These are phyloP conservation scores for Hippoglossus stenolepis DNA, from an alignment of 2,113 vertebrate species.

Conservation along the genomic window DNA sequence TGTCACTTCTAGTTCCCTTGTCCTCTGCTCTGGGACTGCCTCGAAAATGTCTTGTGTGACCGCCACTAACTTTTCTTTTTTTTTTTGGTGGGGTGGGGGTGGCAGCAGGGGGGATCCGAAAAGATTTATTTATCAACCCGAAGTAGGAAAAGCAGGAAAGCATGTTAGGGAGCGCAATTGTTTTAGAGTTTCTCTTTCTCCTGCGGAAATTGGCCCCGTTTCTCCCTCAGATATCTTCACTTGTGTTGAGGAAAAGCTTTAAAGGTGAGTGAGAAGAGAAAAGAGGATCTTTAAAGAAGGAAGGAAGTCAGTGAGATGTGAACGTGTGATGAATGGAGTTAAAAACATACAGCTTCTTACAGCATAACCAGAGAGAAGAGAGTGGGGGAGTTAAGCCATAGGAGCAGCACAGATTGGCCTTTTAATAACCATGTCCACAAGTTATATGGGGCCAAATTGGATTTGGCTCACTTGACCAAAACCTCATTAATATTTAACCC, in stretches of 20 bases:
- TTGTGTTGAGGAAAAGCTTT: slow-evolving; percentile 45
- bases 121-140: slow-evolving; percentile 71
- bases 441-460: slow-evolving; percentile 74
- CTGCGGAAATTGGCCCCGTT: slow-evolving; percentile 50
- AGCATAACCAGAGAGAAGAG: slow-evolving; percentile 34
- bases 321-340: slow-evolving; percentile 62
- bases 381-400: slow-evolving; percentile 46
- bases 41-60: slow-evolving; percentile 79
- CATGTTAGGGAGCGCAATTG: slow-evolving; percentile 55
- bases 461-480: slow-evolving; percentile 80
- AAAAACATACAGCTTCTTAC: slow-evolving; percentile 60
- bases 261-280: slow-evolving; percentile 47
- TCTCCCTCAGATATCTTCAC: slow-evolving; percentile 56
- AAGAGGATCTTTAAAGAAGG: slow-evolving; percentile 42
- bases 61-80: slow-evolving; percentile 71
- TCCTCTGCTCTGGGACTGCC: slow-evolving; percentile 75
- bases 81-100: not conserved
- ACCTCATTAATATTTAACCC: slow-evolving; percentile 77
- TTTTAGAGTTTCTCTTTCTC: slow-evolving; percentile 61
- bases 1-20: slow-evolving; percentile 84
- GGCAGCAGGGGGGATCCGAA: slow-evolving; percentile 28
- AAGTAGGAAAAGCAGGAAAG: slow-evolving; percentile 46
- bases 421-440: slow-evolving; percentile 74
- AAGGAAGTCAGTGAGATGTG: slow-evolving; percentile 44
- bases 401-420: slow-evolving; percentile 70